phyloP scores from a whole-genome alignment of 2,888 invertebrate genomes.

The Limulus polyphemus region DNA sequence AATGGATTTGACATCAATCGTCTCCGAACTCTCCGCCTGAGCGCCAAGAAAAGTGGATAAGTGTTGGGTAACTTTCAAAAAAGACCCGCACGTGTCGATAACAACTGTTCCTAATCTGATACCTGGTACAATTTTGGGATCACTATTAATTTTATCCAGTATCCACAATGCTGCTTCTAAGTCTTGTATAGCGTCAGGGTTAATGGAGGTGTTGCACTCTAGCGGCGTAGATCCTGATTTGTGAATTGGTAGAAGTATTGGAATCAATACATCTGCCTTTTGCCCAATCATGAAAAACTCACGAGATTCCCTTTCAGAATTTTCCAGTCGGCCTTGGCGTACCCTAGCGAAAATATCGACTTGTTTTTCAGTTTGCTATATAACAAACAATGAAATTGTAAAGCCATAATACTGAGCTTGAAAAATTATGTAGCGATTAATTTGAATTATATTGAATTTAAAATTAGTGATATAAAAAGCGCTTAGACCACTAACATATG shows the following conservation, averaged over 20 bases:
- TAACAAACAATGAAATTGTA: no score
- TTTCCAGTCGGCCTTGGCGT: no score
- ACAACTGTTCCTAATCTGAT: slow-evolving; percentile 16
- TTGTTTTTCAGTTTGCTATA: no score
- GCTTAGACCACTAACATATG: no score
- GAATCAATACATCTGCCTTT: slow-evolving; percentile 17
- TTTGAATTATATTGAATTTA: no score
- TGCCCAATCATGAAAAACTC: no score
- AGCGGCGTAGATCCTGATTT: slow-evolving; percentile 30
- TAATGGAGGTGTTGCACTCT: slow-evolving; percentile 30
- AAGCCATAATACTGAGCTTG: no score
- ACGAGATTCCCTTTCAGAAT: no score
- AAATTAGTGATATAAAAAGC: no score
- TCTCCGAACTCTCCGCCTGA: not conserved
- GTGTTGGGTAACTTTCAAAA: slow-evolving; percentile 22
- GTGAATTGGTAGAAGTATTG: slow-evolving; percentile 32
- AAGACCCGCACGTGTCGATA: slow-evolving; percentile 22
- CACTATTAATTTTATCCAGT: slow-evolving; percentile 28
- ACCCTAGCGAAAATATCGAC: no score
- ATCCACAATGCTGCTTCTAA: slow-evolving; percentile 37
- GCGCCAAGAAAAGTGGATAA: not conserved
- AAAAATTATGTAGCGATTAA: no score
- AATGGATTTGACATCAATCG: not conserved
- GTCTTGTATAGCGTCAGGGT: slow-evolving; percentile 31
- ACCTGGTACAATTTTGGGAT: slow-evolving; percentile 20